A percentile compares a stretch with the other conserved stretches of the same genome.
phyloP scores from a whole-genome alignment of 2,797 vertebrate genomes.

The Eulemur coronatus region DNA sequence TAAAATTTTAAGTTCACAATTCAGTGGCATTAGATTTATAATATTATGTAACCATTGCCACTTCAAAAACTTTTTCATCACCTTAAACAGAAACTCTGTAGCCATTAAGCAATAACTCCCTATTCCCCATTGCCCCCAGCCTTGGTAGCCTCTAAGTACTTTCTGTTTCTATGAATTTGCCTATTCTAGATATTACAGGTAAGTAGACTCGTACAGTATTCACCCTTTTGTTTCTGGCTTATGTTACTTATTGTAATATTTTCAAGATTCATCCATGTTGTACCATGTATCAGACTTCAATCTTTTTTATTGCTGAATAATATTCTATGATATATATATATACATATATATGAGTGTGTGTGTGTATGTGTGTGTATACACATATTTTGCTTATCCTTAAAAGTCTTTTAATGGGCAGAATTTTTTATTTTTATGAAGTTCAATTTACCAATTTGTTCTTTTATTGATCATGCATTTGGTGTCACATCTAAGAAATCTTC shows the following conservation, averaged over 20 bases:
- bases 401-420: not conserved
- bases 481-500: not conserved
- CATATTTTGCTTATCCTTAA: not conserved
- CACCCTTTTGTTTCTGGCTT: not conserved
- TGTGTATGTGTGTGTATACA: no score
- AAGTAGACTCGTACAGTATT: not conserved
- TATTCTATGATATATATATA: not conserved
- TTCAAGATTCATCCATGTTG: not conserved
- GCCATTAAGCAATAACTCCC: not conserved
- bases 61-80: not conserved
- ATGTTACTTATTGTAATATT: not conserved
- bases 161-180: not conserved
- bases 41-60: not conserved
- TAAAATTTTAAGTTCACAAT: not conserved
- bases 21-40: not conserved
- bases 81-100: not conserved
- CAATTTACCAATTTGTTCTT: not conserved
- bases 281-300: not conserved
- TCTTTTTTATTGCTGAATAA: not conserved
- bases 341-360: no score
- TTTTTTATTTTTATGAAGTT: not conserved
- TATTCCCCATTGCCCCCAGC: not conserved
- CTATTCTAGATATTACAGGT: not conserved
- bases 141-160: not conserved
- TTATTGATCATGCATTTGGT: not conserved